Percentiles rank a stretch among this genome's conserved stretches.
These are phyloP conservation scores for Caenorhabditis auriculariae DNA, from an alignment of 2,888 invertebrate genomes.

Conservation along the genomic window DNA sequence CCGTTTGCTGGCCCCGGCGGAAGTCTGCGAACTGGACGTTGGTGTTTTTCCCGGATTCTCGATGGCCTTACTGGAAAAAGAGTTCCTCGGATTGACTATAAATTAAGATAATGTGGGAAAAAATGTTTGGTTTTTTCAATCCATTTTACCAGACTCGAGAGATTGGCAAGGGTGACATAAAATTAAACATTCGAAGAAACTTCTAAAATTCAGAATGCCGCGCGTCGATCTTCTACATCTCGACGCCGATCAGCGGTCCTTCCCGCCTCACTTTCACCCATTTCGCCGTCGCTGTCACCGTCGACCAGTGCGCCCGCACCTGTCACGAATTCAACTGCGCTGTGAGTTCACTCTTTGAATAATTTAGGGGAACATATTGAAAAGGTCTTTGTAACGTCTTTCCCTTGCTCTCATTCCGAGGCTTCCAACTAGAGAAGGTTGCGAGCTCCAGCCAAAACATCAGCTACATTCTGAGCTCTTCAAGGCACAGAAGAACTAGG, in stretches of 20 bases:
- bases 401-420: too few relatives aligned
- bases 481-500: not conserved
- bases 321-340: slow-evolving; percentile 63
- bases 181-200: not conserved
- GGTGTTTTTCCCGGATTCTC: too few relatives aligned
- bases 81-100: too few relatives aligned
- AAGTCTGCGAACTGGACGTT: slow-evolving; percentile 38
- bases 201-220: slow-evolving; percentile 35
- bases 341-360: slow-evolving; percentile 37
- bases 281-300: slow-evolving; percentile 62
- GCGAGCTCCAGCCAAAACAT: too few relatives aligned
- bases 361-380: not conserved
- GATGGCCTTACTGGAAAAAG: too few relatives aligned
- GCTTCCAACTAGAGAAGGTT: too few relatives aligned
- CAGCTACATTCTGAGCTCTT: too few relatives aligned
- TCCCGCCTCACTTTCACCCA: slow-evolving; percentile 58
- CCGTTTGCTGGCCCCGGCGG: slow-evolving; percentile 36
- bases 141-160: not conserved
- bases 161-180: not conserved
- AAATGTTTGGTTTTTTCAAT: not conserved
- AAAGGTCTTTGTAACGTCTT: not conserved
- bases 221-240: slow-evolving; percentile 60
- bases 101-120: too few relatives aligned
- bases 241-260: slow-evolving; percentile 49
- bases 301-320: slow-evolving; percentile 62